Conservation (phyloP, 1,140 invertebrate genomes). For the Heliconius himera region DNA sequence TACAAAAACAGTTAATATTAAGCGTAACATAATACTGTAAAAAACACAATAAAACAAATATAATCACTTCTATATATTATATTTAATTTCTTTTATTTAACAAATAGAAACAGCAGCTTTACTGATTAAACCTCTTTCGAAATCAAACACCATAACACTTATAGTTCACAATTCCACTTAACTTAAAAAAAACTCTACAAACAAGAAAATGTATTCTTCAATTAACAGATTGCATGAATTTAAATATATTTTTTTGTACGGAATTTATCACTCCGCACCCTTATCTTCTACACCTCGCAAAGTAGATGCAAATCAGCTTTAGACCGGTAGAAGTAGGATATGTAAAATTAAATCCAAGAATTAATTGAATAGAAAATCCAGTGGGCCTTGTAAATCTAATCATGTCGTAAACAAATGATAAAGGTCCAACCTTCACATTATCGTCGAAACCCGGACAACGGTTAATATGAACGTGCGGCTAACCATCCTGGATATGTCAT, state of each 20-base stretch:
- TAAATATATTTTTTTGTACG: neutral
- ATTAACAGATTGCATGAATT: conserved; percentile 8
- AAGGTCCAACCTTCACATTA: conserved; percentile 71
- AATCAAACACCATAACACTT: neutral
- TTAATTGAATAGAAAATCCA: conserved; percentile 54
- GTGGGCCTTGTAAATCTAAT: conserved; percentile 73
- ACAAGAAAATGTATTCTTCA: conserved; percentile 13
- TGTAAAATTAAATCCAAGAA: conserved; percentile 37
- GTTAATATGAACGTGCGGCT: conserved; percentile 74
- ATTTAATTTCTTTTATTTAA: too few species aligned
- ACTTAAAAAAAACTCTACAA: neutral
- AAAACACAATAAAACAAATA: too few species aligned
- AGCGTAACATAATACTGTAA: too few species aligned
- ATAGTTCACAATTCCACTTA: neutral
- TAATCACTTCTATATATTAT: too few species aligned
- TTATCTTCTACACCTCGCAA: conserved; percentile 12
- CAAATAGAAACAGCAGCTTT: too few species aligned
- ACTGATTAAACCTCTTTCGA: too few species aligned
- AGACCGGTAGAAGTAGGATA: conserved; percentile 18
- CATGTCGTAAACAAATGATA: conserved; percentile 71
- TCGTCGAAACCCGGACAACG: conserved; percentile 59
- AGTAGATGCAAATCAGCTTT: conserved; percentile 17
- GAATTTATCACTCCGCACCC: conserved; percentile 14
- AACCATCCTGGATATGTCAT: conserved; percentile 62
- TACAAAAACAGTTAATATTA: too few species aligned